Evolutionary conservation across 2,888 invertebrate species (phyloP).

Genomic region (Capitulum mitella): DNA sequence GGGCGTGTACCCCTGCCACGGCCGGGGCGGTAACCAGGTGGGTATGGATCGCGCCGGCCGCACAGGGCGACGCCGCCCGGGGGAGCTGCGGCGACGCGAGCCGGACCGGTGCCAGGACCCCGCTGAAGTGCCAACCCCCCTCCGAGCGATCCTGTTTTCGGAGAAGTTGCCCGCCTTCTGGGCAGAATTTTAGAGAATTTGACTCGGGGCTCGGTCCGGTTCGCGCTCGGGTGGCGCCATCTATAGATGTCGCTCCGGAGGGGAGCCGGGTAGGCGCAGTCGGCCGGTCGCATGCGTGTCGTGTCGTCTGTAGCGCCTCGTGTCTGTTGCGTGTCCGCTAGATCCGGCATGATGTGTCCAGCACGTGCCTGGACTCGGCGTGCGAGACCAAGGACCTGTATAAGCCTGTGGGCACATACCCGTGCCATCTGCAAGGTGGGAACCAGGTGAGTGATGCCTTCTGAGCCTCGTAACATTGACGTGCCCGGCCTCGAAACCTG

Average conservation of each 20-base stretch:
- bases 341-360: slow-evolving; percentile 33
- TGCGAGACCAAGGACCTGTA: slow-evolving; percentile 87
- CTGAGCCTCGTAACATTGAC: no score
- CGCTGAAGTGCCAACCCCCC: no score
- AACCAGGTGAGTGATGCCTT: slow-evolving; percentile 93
- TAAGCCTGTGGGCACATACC: slow-evolving; percentile 92
- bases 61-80: no score
- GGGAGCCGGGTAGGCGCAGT: neutral
- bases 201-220: no score
- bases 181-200: no score
- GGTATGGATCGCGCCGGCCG: no score
- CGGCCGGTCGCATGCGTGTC: neutral
- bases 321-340: neutral
- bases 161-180: no score
- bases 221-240: no score
- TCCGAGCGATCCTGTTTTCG: no score
- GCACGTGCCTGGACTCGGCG: slow-evolving; percentile 84
- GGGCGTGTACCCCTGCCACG: slow-evolving; percentile 95
- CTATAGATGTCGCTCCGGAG: neutral
- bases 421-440: slow-evolving; percentile 97
- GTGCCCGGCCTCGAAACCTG: no score
- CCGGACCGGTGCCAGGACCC: no score
- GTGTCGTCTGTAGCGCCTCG: neutral
- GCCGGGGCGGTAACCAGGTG: slow-evolving; percentile 99
- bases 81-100: no score